These are phyloP conservation scores for Gila orcuttii DNA, from an alignment of 2,113 vertebrate species.

Conservation along the genomic window DNA sequence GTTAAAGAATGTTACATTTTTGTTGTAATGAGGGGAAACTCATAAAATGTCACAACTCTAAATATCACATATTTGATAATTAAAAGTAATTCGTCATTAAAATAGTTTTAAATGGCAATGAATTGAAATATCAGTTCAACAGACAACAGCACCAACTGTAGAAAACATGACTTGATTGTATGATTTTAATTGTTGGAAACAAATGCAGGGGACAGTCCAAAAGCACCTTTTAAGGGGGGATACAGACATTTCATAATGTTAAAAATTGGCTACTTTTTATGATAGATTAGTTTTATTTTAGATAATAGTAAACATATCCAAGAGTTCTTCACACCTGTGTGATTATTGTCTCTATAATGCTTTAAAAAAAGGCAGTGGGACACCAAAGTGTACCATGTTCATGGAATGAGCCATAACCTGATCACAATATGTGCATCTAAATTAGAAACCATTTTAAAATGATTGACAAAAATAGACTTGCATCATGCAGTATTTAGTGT, in stretches of 20 bases:
- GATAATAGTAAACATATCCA: not conserved
- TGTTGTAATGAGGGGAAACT: not conserved
- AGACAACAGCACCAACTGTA: not conserved
- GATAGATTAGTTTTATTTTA: not conserved
- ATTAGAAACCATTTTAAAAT: not conserved
- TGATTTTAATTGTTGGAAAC: not conserved
- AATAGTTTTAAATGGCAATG: not conserved
- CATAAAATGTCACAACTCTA: not conserved
- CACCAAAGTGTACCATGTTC: not conserved
- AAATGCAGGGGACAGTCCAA: not conserved
- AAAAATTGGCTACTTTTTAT: not conserved
- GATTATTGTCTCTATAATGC: not conserved
- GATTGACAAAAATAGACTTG: not conserved
- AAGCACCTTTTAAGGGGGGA: no score
- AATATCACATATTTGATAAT: not conserved
- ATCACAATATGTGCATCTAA: not conserved
- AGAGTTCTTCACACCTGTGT: not conserved
- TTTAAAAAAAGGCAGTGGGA: not conserved
- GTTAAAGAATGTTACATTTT: not conserved
- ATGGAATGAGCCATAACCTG: not conserved
- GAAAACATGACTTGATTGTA: not conserved
- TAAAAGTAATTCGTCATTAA: not conserved
- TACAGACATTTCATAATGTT: not conserved
- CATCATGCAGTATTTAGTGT: not conserved
- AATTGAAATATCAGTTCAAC: not conserved